Evolutionary conservation across 2,113 vertebrate genomes (phyloP), one percentile per base, ranked within the genome.

Genomic region (Myiagra hebetior): DNA sequence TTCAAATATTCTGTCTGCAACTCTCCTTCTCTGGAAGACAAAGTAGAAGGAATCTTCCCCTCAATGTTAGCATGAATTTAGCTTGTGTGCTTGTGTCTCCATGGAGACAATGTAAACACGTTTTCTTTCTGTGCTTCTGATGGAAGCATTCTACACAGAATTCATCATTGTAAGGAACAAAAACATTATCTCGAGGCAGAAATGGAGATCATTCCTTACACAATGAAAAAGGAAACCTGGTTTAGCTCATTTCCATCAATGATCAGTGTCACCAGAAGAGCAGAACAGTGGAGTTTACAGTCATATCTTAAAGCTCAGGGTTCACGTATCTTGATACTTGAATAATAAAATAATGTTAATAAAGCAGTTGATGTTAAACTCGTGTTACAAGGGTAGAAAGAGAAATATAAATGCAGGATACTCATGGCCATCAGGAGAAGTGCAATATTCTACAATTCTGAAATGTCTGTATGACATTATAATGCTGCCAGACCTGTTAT

Each of bases 41-140:
- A 97, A 98, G 63, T 79, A 85, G 74, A 31, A 44, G 82, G 85
- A 91, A 91, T 76, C 93, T 81, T 85, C 69, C 67, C 79, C 67
- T 56, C 42, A 56, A 62, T 42, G 41, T 59, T 62, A 79, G 57
- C 8, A 37, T 69, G 93, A 93, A 88, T 94, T 83, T 77, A 90
- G 50, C 75, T 90, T 95, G 63, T 76, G 96, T 69, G 92, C 82
- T 90, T 86, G 62, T 90, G 89, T 98, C 93, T 97, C 97, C 97
- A 97, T 97, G 97, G 98, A 96, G 89, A 98, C 94, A 69, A 20
- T 20, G 85, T 92, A 97, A 89, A 96, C 96, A 96, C 97, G 97
- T 87, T 97, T 94, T 84, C 84, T 95, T 91, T 92, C 93, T 74
- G 33, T 4, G 11, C 62, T 77, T 56, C 63, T 59, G 53, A 87